phyloP scores from a whole-genome alignment of 1,140 invertebrate genomes.

The Diploscapter pachys region DNA sequence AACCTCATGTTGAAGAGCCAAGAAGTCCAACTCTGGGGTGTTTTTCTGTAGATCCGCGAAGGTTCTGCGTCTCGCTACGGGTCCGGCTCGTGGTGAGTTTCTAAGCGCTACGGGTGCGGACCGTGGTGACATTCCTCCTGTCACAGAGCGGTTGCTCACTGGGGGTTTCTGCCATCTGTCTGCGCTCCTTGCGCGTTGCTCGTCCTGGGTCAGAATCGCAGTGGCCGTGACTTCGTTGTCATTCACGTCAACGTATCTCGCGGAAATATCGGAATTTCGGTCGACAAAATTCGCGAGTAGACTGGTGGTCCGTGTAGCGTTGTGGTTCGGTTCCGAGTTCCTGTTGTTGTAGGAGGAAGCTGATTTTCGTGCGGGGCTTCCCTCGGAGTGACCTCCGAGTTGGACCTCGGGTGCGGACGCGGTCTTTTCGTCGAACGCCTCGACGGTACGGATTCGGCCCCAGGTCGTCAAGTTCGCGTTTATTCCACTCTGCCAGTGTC shows the following conservation, averaged over 20 bases:
- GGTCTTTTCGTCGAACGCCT: conserved; percentile 34
- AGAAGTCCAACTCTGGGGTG: conserved; percentile 52
- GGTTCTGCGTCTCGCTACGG: conserved; percentile 30
- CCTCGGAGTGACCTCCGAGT: not conserved
- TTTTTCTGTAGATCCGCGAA: conserved; percentile 36
- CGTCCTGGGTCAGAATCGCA: not conserved
- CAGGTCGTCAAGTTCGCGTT: conserved; percentile 38
- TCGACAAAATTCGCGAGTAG: conserved; percentile 56
- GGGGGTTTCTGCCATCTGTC: conserved; percentile 29
- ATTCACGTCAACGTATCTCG: conserved; percentile 53
- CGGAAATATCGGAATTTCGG: not conserved
- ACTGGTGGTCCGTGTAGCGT: conserved; percentile 39
- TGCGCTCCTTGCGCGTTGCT: not conserved
- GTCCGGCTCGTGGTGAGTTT: conserved; percentile 6
- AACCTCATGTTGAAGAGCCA: conserved; percentile 52
- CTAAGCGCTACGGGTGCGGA: not conserved
- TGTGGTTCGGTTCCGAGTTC: conserved; percentile 26
- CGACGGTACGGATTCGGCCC: conserved; percentile 33
- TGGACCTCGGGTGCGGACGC: conserved; percentile 25
- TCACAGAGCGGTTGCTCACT: conserved; percentile 41
- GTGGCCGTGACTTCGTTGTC: conserved; percentile 55
- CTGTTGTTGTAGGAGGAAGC: not conserved
- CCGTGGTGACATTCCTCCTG: not conserved
- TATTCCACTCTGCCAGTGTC: conserved; percentile 45
- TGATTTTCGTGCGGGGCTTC: not conserved